Conservation (phyloP, 2,888 invertebrate genomes). For the Agrilus biguttatus region DNA sequence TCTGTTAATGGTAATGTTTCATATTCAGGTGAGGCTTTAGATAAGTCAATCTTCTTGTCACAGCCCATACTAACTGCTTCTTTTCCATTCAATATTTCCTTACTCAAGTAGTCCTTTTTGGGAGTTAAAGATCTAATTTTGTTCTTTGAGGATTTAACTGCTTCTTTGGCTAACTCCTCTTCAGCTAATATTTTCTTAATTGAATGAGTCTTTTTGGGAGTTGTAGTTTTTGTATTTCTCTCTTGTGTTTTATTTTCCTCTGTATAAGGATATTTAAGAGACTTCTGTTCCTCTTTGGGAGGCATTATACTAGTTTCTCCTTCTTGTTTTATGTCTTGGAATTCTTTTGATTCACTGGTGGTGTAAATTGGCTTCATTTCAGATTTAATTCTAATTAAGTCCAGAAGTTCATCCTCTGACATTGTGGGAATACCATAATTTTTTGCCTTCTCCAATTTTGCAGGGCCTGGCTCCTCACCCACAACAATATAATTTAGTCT, state of each 20-base stretch:
- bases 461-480: slow-evolving; percentile 75
- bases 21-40: slow-evolving; percentile 3
- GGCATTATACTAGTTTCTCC: not conserved
- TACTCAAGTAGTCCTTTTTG: too few species aligned
- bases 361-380: slow-evolving; percentile 23
- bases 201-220: too few species aligned
- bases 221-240: too few species aligned
- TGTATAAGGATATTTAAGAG: not conserved
- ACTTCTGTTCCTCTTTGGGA: not conserved
- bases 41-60: too few species aligned
- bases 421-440: slow-evolving; percentile 56
- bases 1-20: slow-evolving; percentile 66
- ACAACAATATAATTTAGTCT: slow-evolving; percentile 63
- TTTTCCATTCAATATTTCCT: too few species aligned
- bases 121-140: too few species aligned
- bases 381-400: slow-evolving; percentile 54
- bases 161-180: too few species aligned
- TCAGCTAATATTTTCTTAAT: too few species aligned
- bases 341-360: slow-evolving; percentile 1
- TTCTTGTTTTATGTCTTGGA: not conserved
- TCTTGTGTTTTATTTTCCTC: not conserved
- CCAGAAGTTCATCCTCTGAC: slow-evolving; percentile 69
- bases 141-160: too few species aligned
- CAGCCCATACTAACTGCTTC: too few species aligned
- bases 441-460: slow-evolving; percentile 66